Conservation (phyloP, 2,113 vertebrate species). For the Mesitornis unicolor region DNA sequence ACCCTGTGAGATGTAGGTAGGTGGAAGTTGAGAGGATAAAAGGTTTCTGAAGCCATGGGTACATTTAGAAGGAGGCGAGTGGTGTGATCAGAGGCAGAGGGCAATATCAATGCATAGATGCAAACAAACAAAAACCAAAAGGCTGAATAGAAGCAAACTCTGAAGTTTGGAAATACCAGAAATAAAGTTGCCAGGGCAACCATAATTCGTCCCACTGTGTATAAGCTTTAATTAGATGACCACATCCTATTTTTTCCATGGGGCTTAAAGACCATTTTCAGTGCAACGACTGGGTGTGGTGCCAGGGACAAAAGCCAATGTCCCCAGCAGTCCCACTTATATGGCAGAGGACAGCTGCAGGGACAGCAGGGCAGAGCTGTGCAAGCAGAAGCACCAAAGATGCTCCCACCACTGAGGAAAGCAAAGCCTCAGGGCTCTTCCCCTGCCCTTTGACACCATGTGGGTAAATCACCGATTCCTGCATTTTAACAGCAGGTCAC, state of each 20-base stretch:
- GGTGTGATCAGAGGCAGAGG: not conserved
- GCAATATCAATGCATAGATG: not conserved
- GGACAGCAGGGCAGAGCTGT: not conserved
- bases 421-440: not conserved
- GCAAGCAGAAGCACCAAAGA: not conserved
- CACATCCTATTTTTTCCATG: not conserved
- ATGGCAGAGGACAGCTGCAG: not conserved
- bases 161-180: not conserved
- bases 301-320: not conserved
- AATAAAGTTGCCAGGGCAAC: not conserved
- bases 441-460: not conserved
- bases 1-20: not conserved
- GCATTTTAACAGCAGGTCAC: fast-evolving
- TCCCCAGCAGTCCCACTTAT: not conserved
- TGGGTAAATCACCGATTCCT: not conserved
- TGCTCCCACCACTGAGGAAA: not conserved
- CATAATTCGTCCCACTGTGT: not conserved
- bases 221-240: constrained; percentile 21
- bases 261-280: not conserved
- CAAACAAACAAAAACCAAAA: not conserved
- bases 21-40: not conserved
- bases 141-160: not conserved
- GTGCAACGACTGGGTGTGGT: not conserved
- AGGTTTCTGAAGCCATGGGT: not conserved
- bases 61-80: not conserved